A percentile compares a stretch with the other conserved stretches of the same genome.
These are phyloP conservation scores for Saturnia japonica DNA, from an alignment of 2,888 invertebrate genomes.

Conservation along the genomic window DNA sequence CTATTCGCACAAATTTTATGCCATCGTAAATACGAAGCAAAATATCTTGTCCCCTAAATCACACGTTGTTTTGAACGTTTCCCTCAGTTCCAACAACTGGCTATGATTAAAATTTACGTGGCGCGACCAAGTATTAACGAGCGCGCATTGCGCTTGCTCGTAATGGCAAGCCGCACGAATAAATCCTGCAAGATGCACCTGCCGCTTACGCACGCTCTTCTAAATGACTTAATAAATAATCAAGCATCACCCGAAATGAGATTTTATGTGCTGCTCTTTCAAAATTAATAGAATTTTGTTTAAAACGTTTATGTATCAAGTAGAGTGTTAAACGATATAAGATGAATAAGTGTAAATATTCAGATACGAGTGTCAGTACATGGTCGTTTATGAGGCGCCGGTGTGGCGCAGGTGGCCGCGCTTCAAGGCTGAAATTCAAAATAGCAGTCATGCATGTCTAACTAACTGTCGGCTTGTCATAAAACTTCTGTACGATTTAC, in stretches of 20 bases:
- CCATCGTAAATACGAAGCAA: conserved; percentile 52
- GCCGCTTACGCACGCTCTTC: conserved; percentile 40
- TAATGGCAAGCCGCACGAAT: conserved; percentile 69
- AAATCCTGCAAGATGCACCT: conserved; percentile 79
- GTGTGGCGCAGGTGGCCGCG: conserved; percentile 80
- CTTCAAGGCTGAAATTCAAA: conserved; percentile 83
- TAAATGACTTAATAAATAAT: conserved; percentile 20
- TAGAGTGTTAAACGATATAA: conserved; percentile 73
- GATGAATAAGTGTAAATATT: conserved; percentile 79
- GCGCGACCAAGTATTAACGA: conserved; percentile 79
- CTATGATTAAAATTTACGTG: conserved; percentile 81
- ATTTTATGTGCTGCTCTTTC: conserved; percentile 33
- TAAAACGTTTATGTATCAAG: conserved; percentile 67
- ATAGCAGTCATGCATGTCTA: conserved; percentile 80
- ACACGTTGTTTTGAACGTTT: conserved; percentile 75
- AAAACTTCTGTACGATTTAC: conserved; percentile 23
- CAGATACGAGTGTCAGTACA: conserved; percentile 78
- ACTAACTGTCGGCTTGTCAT: conserved; percentile 69
- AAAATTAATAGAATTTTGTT: conserved; percentile 11
- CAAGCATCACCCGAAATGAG: conserved; percentile 32
- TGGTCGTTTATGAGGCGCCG: conserved; percentile 83
- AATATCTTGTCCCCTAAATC: conserved; percentile 72
- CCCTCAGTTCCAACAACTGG: conserved; percentile 75
- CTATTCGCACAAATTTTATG: background rate
- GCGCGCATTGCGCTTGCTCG: conserved; percentile 69